Evolutionary conservation across 2,797 vertebrate species (phyloP).

Genomic region (Chelonia mydas): DNA sequence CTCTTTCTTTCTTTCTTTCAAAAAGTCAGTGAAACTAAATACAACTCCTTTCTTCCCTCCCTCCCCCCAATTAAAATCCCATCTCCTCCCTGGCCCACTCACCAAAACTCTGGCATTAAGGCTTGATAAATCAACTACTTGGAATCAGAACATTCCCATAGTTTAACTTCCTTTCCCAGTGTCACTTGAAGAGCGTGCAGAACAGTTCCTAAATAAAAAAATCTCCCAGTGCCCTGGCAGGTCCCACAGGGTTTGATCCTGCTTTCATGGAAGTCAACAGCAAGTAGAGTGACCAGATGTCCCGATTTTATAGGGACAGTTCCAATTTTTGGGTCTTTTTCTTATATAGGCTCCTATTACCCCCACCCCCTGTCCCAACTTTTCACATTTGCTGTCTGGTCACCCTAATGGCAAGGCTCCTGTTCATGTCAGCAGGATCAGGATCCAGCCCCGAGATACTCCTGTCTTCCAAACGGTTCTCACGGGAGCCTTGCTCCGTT

Average conservation of each 20-base stretch:
- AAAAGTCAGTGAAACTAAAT: background rate
- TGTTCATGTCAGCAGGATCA: background rate
- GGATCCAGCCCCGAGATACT: background rate
- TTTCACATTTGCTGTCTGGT: too few relatives aligned
- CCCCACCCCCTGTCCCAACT: too few relatives aligned
- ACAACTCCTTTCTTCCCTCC: background rate
- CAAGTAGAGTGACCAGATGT: too few relatives aligned
- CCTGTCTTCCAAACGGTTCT: background rate
- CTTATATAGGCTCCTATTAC: too few relatives aligned
- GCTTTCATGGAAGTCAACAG: background rate
- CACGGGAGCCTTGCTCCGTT: background rate
- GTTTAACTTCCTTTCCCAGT: slow-evolving; percentile 12
- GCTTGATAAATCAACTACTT: background rate
- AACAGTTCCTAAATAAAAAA: background rate
- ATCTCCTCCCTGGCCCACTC: background rate
- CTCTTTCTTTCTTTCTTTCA: background rate
- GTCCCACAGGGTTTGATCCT: background rate
- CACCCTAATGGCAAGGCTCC: background rate
- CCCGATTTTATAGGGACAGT: too few relatives aligned
- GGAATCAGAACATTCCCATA: background rate
- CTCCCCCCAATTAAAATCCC: background rate
- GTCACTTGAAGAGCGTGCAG: background rate
- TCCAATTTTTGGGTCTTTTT: too few relatives aligned
- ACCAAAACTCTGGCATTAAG: background rate
- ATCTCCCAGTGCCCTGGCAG: background rate